Conservation (phyloP, 2,113 vertebrate genomes). For the Leiothrix lutea region DNA sequence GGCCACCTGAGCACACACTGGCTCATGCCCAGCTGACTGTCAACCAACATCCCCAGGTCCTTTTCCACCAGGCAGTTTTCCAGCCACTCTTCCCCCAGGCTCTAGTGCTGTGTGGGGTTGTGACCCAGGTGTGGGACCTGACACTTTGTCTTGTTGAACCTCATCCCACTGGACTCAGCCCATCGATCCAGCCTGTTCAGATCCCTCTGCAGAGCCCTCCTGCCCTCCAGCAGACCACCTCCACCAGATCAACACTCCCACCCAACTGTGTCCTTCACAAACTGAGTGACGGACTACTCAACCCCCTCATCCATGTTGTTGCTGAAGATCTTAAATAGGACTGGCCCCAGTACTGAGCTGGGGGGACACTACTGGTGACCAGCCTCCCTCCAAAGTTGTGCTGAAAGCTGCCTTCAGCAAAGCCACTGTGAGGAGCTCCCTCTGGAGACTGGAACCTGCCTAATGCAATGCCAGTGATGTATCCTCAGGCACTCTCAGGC, state of each 20-base stretch:
- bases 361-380: fast-evolving
- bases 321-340: neutral
- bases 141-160: neutral
- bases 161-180: fast-evolving
- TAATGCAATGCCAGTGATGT: no score
- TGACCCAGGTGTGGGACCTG: fast-evolving
- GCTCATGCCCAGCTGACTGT: neutral
- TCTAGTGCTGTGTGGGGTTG: fast-evolving
- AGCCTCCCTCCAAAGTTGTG: neutral
- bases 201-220: neutral
- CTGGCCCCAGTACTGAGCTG: neutral
- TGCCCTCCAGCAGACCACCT: neutral
- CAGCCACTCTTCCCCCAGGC: neutral
- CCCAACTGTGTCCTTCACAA: neutral
- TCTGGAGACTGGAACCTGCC: neutral
- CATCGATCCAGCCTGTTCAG: no score
- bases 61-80: neutral
- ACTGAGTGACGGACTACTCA: neutral
- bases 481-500: neutral
- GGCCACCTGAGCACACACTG: neutral
- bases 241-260: neutral
- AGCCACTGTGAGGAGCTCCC: neutral
- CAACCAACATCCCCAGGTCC: neutral
- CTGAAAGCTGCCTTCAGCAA: neutral
- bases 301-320: fast-evolving